Evolutionary conservation across 2,113 vertebrate genomes (phyloP), one percentile per base, ranked within the genome.

Genomic region (Ariopsis seemanni): DNA sequence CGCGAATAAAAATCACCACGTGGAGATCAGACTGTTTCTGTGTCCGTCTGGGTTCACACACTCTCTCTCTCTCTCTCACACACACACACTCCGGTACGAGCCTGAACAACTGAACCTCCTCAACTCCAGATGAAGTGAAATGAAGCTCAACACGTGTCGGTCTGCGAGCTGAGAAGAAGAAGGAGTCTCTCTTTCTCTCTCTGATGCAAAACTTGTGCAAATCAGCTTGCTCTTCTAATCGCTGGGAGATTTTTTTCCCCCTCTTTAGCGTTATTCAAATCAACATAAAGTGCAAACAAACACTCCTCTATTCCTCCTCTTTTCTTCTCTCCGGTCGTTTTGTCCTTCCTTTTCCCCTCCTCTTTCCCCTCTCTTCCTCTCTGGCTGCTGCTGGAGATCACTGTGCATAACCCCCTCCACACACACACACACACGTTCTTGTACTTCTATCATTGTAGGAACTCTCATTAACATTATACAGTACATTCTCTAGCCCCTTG

Each of bases 271-370:
- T 75, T 84, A 84, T 85, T 74, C 87, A 86, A 77, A 87, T 52
- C 12, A 7, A 85, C 72, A 77, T 55, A 60, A 71, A 85, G 74
- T n/a, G 87, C 78, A 85, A 85, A 89, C 82, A 86, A 82, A 71
- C 78, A 34, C 7, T 82, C 57, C 62, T 71, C 42, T 58, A 82
- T 77, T 83, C 65, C 77, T 82, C 77, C 72, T 72, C 78, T 58
- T 85, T 85, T 85, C 82, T 89, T 89, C 82, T 90, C 81, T 30
- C 79, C 63, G 2, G 50, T 86, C 63, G 50, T 81, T 85, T 87
- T 86, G 87, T 90, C 77, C 55, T 87, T 85, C 87, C 87, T 82
- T 58, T 87, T n/a, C 87, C 78, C 89, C 85, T 89, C 84, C 83
- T 85, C 89, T 62, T 22, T 65, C 60, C 79, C 85, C 85, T 89